phyloP scores from a whole-genome alignment of 2,797 vertebrate species.

The Danio choprae region DNA sequence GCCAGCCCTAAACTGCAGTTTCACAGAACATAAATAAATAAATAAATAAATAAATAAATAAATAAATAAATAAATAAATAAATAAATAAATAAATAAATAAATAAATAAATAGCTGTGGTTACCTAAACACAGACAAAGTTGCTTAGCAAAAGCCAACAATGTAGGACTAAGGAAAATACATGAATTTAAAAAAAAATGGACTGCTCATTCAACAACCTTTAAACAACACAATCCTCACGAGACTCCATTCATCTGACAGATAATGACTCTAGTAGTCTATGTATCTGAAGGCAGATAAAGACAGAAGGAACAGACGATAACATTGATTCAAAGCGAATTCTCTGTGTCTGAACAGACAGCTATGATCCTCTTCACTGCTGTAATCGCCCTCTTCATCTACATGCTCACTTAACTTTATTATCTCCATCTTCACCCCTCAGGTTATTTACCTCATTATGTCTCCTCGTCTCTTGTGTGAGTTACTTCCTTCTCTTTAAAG shows the following conservation, averaged over 20 bases:
- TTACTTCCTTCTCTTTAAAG: conserved; percentile 54
- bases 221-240: conserved; percentile 19
- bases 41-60: too few relatives aligned
- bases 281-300: conserved; percentile 45
- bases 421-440: conserved; percentile 51
- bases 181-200: conserved; percentile 13
- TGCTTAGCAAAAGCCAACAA: background rate
- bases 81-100: too few relatives aligned
- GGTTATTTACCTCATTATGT: conserved; percentile 48
- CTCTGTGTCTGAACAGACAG: conserved; percentile 57
- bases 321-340: conserved; percentile 61
- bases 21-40: too few relatives aligned
- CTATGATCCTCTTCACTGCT: conserved; percentile 32
- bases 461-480: conserved; percentile 38
- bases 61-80: background rate
- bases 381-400: conserved; percentile 59
- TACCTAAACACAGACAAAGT: background rate
- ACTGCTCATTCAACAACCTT: conserved; percentile 23
- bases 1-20: too few relatives aligned
- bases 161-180: background rate
- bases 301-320: conserved; percentile 44
- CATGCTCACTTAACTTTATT: conserved; percentile 59
- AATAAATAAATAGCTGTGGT: background rate
- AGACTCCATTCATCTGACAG: conserved; percentile 4
- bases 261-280: conserved; percentile 23